These are phyloP conservation scores for Acrocephalus scirpaceus DNA, from an alignment of 2,797 vertebrate genomes.

Conservation along the genomic window DNA sequence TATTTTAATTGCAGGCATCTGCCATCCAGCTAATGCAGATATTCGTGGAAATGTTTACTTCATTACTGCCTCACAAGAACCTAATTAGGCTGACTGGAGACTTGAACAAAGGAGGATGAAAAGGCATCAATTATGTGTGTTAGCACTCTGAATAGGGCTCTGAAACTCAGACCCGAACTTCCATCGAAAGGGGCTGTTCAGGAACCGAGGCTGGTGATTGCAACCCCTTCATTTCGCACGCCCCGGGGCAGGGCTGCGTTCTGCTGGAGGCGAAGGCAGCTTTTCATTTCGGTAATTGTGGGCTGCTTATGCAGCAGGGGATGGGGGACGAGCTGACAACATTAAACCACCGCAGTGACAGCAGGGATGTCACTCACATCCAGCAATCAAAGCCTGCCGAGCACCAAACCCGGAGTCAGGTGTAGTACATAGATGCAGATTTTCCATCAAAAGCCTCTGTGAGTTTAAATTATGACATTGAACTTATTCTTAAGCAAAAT, in stretches of 20 bases:
- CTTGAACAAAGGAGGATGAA: slow-evolving; percentile 30
- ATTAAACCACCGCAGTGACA: neutral
- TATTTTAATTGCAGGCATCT: slow-evolving; percentile 46
- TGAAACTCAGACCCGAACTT: slow-evolving; percentile 17
- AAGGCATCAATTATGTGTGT: slow-evolving; percentile 49
- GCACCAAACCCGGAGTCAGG: neutral
- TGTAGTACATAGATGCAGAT: rapidly evolving
- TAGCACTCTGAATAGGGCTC: slow-evolving; percentile 1
- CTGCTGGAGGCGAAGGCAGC: neutral
- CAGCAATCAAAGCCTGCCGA: neutral
- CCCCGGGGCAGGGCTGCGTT: neutral
- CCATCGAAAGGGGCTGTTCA: neutral
- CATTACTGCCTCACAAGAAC: slow-evolving; percentile 31
- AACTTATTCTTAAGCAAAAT: neutral
- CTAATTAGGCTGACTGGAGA: slow-evolving; percentile 58
- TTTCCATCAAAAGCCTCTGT: neutral
- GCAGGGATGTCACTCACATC: neutral
- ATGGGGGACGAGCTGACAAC: neutral
- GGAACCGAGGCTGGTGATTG: neutral
- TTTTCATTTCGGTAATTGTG: neutral
- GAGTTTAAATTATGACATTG: neutral
- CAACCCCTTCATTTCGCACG: neutral
- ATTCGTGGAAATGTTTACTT: slow-evolving; percentile 40
- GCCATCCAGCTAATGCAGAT: slow-evolving; percentile 14
- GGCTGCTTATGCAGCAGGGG: neutral